Base-by-base conservation (phyloP, 2,888 invertebrate species). In the Hyppa rectilinea region DNA sequence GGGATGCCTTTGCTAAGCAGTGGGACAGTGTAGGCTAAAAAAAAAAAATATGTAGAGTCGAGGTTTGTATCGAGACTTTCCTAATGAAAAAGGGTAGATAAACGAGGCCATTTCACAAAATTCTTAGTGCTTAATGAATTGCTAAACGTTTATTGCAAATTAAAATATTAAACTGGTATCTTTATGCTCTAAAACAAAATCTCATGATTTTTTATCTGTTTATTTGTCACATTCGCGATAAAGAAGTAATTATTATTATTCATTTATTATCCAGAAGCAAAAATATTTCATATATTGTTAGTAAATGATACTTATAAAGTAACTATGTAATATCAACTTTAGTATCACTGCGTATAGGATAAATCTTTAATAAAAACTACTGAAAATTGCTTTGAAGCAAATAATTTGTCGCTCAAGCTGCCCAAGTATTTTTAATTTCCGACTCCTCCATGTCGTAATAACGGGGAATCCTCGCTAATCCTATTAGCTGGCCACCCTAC, bases 401-500 rank as follows among this genome's bases (percentile, higher is more conserved):
- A 67, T 62, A 75, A 78, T 62, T 74, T 75, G 67, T 62, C 75
- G 31, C 29, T 59, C 52, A 61, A 40, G 69, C 55, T 34, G n/a
- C 17, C 63, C 55, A 45, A 43, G 55, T 29, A 68, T 84, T 78
- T 84, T 80, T 81, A 83, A 84, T 84, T 83, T 82, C 68, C 73
- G 66, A 63, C 65, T 63, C 55, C 61, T 65, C 65, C 70, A 61
- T 72, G 62, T 36, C 17, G 66, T 72, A 61, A 61, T 80, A 69
- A 74, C 65, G 58, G 74, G 68, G 72, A 81, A 71, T 79, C 79
- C 81, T 61, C 58, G 60, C 77, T 87, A 87, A 86, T 83, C 85
- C 77, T 69, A 75, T 87, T 87, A 86, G 62, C 55, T 63, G n/a
- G 74, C 72, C 75, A 69, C 82, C 86, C 83, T 62, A 31, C n/a